Evolutionary conservation across 2,888 invertebrate species (phyloP).

Genomic region (Rhamphomyia laevipes): DNA sequence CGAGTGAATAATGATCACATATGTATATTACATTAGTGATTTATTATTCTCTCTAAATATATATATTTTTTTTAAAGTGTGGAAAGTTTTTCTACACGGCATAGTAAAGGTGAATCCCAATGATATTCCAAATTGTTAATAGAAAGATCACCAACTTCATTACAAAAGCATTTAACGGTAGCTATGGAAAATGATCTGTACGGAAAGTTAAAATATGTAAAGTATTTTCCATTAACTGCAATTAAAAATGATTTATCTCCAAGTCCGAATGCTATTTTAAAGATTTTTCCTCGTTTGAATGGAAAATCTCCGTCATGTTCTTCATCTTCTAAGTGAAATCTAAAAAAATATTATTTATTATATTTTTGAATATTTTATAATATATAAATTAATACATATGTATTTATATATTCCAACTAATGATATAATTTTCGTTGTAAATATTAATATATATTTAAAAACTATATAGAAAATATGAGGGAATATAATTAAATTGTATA

Average conservation of each 20-base stretch:
- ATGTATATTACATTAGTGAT: too few species aligned
- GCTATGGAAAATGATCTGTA: slow-evolving; percentile 31
- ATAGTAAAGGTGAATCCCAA: slow-evolving; percentile 30
- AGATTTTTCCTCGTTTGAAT: slow-evolving; percentile 33
- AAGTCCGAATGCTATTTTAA: slow-evolving; percentile 34
- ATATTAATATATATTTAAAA: too few species aligned
- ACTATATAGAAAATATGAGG: too few species aligned
- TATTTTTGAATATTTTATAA: too few species aligned
- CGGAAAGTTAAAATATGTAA: slow-evolving; percentile 35
- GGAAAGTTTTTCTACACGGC: slow-evolving; percentile 32
- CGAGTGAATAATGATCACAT: too few species aligned
- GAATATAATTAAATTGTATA: too few species aligned
- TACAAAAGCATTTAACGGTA: slow-evolving; percentile 32
- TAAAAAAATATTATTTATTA: slow-evolving; percentile 11
- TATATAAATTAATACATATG: not conserved
- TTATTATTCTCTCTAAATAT: too few species aligned
- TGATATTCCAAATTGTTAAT: slow-evolving; percentile 33
- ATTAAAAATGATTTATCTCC: slow-evolving; percentile 34
- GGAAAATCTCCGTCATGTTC: slow-evolving; percentile 37
- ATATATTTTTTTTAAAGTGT: not conserved
- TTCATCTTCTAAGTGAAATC: slow-evolving; percentile 31
- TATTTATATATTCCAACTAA: not conserved
- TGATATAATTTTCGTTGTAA: too few species aligned
- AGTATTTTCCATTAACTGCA: slow-evolving; percentile 35
- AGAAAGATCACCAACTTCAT: slow-evolving; percentile 29